Conservation (phyloP, 2,888 invertebrate species). For the Mythimna vitellina region DNA sequence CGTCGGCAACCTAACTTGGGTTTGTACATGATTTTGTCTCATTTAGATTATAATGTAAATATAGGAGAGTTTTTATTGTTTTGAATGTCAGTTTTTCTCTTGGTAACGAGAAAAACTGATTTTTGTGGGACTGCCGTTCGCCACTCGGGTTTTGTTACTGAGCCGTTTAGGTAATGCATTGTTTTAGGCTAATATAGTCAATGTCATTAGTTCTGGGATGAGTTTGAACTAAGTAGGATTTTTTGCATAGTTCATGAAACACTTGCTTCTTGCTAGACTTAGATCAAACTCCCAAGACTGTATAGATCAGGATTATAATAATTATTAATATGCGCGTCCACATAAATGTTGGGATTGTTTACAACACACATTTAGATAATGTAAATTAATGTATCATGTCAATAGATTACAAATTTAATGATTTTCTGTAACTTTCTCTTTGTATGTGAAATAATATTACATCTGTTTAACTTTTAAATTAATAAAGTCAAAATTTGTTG, state of each 20-base stretch:
- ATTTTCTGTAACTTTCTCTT: slow-evolving; percentile 45
- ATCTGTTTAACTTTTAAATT: slow-evolving; percentile 24
- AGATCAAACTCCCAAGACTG: slow-evolving; percentile 52
- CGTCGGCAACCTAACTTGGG: slow-evolving; percentile 99
- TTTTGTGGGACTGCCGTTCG: slow-evolving; percentile 63
- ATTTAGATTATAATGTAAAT: slow-evolving; percentile 84
- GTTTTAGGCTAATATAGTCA: slow-evolving; percentile 52
- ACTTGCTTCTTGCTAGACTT: slow-evolving; percentile 38
- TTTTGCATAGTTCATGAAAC: slow-evolving; percentile 7
- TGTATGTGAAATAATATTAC: slow-evolving; percentile 43
- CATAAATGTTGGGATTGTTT: slow-evolving; percentile 42
- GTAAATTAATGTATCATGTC: slow-evolving; percentile 35
- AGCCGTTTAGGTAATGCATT: slow-evolving; percentile 39
- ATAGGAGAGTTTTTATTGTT: slow-evolving; percentile 76
- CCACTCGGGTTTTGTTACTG: slow-evolving; percentile 63
- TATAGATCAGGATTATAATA: slow-evolving; percentile 30
- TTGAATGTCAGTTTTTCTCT: slow-evolving; percentile 73
- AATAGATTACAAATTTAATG: slow-evolving; percentile 38
- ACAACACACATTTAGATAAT: slow-evolving; percentile 43
- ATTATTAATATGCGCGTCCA: slow-evolving; percentile 15
- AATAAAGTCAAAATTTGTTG: slow-evolving; percentile 53
- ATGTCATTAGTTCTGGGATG: slow-evolving; percentile 27
- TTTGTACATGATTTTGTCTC: slow-evolving; percentile 90
- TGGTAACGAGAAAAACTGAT: slow-evolving; percentile 64
- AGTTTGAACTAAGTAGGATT: slow-evolving; percentile 62